These are phyloP conservation scores for Sterna hirundo DNA, from an alignment of 2,113 vertebrate species.

Conservation along the genomic window DNA sequence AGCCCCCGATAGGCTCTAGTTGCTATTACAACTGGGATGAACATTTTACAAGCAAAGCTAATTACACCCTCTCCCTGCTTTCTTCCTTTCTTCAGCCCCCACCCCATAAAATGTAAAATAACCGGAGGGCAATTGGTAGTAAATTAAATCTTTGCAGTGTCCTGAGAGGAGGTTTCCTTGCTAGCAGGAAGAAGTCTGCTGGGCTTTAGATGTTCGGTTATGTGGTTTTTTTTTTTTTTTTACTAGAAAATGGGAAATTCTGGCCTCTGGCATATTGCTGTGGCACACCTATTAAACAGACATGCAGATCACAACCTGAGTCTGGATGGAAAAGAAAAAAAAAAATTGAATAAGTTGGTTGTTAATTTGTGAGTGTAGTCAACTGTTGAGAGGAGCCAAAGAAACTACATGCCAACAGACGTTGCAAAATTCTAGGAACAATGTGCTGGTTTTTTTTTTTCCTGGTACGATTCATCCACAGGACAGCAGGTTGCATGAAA, in stretches of 20 bases:
- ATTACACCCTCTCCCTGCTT: slow-evolving; percentile 59
- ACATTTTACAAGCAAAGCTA: slow-evolving; percentile 76
- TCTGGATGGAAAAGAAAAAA: background rate
- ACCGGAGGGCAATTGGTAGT: slow-evolving; percentile 23
- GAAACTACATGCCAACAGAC: background rate
- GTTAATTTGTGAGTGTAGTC: slow-evolving; percentile 41
- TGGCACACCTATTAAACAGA: slow-evolving; percentile 12
- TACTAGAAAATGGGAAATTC: background rate
- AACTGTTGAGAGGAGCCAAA: background rate
- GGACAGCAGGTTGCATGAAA: background rate
- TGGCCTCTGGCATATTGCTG: slow-evolving; percentile 27
- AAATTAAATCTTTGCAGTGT: slow-evolving; percentile 65
- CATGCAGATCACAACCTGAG: background rate
- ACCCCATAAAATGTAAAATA: slow-evolving; percentile 66
- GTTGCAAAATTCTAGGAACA: background rate
- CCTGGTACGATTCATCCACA: rapidly evolving
- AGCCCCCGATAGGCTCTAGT: slow-evolving; percentile 55
- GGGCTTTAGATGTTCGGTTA: slow-evolving; percentile 59
- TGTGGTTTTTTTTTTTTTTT: background rate
- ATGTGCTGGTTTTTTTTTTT: background rate
- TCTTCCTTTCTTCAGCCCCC: slow-evolving; percentile 48
- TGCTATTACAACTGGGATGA: slow-evolving; percentile 68
- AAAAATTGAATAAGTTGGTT: background rate
- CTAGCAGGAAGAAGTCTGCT: slow-evolving; percentile 52
- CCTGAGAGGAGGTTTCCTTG: slow-evolving; percentile 53